These are phyloP conservation scores for Bhutanitis thaidina DNA, from an alignment of 2,888 invertebrate genomes.

Conservation along the genomic window DNA sequence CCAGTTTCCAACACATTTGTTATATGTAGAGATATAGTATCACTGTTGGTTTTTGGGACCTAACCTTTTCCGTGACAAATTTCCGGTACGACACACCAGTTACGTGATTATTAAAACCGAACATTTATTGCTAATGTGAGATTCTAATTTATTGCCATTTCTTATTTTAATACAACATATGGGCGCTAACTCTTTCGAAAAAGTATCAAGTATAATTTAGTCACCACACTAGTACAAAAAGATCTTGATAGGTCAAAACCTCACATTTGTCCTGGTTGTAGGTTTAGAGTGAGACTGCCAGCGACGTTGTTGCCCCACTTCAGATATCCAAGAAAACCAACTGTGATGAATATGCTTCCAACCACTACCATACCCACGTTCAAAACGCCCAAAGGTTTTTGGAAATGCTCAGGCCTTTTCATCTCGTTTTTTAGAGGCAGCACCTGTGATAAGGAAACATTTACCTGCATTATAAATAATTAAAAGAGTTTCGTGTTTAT, in stretches of 20 bases:
- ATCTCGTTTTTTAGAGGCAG: conserved; percentile 96
- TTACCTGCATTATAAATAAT: too few relatives aligned
- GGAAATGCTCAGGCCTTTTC: conserved; percentile 88
- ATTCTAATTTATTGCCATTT: too few relatives aligned
- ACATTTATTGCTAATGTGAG: too few relatives aligned
- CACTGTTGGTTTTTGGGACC: too few relatives aligned
- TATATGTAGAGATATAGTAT: background rate
- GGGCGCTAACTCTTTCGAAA: too few relatives aligned
- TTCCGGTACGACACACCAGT: too few relatives aligned
- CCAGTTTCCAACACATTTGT: background rate
- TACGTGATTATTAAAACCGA: too few relatives aligned
- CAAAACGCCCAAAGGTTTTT: conserved; percentile 89
- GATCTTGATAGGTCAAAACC: conserved; percentile 31
- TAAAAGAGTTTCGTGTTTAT: too few relatives aligned
- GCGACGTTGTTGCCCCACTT: conserved; percentile 90
- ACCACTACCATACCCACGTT: conserved; percentile 94
- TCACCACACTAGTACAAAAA: too few relatives aligned
- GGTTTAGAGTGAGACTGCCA: conserved; percentile 93
- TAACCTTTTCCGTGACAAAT: too few relatives aligned
- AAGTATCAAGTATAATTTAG: too few relatives aligned
- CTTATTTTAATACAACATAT: too few relatives aligned
- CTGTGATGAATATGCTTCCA: conserved; percentile 86
- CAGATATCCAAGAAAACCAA: conserved; percentile 93
- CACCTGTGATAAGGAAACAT: conserved; percentile 78
- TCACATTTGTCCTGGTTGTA: conserved; percentile 82